A percentile compares a stretch with the other conserved stretches of the same genome.
phyloP scores from a whole-genome alignment of 2,797 vertebrate genomes.

The Spheniscus humboldti region DNA sequence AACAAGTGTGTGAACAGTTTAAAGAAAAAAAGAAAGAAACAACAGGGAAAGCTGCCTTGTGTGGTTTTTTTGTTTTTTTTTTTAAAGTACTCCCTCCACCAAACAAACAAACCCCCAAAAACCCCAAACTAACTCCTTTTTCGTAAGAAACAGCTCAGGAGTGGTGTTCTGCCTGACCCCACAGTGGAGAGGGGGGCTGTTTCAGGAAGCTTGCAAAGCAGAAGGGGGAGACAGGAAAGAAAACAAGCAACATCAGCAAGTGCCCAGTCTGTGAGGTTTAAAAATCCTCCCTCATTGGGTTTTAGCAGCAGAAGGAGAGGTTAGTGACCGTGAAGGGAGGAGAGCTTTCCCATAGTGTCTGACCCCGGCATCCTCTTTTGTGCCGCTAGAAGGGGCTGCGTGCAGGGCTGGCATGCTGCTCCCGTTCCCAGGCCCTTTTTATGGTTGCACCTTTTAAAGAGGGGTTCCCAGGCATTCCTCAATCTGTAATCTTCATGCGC shows the following conservation, averaged over 20 bases:
- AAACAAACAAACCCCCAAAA: not conserved
- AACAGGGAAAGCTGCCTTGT: not conserved
- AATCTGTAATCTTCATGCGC: not conserved
- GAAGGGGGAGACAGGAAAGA: not conserved
- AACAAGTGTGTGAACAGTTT: not conserved
- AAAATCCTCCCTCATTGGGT: not conserved
- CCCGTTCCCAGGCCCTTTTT: not conserved
- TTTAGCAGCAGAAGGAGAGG: not conserved
- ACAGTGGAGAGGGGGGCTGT: too few relatives aligned
- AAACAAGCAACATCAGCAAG: not conserved
- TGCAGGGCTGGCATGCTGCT: not conserved
- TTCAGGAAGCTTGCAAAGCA: not conserved
- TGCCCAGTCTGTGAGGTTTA: not conserved
- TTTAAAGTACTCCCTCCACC: not conserved
- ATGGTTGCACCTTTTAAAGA: not conserved
- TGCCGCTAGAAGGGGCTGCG: not conserved
- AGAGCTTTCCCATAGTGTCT: not conserved
- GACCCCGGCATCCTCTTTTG: not conserved
- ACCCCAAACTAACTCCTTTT: not conserved
- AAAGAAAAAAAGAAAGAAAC: not conserved
- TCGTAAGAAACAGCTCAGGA: not conserved
- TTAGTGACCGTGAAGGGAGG: not conserved
- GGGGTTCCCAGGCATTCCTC: slow-evolving; percentile 38
- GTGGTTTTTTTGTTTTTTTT: not conserved
- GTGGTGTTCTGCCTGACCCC: not conserved